Evolutionary conservation across 2,888 invertebrate genomes (phyloP), one percentile per base, ranked within the genome.

Genomic region (Epistrophe eligans): DNA sequence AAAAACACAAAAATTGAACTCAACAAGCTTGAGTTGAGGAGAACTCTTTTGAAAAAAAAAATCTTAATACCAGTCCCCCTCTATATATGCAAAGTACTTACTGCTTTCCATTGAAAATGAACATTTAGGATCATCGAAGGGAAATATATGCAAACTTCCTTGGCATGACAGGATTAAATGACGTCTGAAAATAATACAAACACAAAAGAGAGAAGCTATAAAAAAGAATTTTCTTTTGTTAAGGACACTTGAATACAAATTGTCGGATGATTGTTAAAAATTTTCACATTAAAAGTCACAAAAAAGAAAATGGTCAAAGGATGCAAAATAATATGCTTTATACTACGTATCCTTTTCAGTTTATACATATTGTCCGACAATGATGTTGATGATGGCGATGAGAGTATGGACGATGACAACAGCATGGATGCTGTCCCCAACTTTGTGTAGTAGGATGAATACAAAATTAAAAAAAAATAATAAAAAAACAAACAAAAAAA

Each of bases 101-200:
- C 98, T 98, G 95, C 98, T 98, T 95, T 98, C 98, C 95, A 98
- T 97, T 92, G 98, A 97, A 94, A 98, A 98, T 94, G 97, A 97
- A 95, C 98, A 98, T 94, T 96, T 95, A 91, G 98, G 98, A 95
- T 98, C 98, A 93, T 98, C 98, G 93, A 98, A 98, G 90, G 98
- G 98, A 94, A 98, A 98, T 94, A 98, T 98, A 93, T 97, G 97
- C 92, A 98, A 95, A 93, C 97, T 96, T 92, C 98, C 98, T 94
- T 98, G 97, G 94, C 98, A 98, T 91, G 97, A 98, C 91, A 98
- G 94, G 91, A 98, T 98, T 91, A 98, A 95, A 93, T 98, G 98
- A 91, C 98, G 95, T 94, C 96, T 96, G 90, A 19, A 90, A 90
- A 60, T 7, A 84, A 72, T 66, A 57, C 57, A 84, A 77, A 82